Base-by-base conservation (phyloP, 2,888 invertebrate species). In the Schizaphis graminum region DNA sequence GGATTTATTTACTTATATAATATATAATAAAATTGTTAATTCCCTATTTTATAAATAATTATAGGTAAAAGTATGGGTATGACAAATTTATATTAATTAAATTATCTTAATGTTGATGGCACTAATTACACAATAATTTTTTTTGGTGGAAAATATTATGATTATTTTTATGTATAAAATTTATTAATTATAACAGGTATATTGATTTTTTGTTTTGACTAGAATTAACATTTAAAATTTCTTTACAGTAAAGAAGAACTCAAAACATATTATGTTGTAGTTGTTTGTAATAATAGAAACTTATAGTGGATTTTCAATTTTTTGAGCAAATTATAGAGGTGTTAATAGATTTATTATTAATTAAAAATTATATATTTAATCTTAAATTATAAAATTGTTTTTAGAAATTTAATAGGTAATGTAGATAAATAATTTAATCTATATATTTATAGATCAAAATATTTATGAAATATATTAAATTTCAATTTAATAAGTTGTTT, bases 311-410 rank as follows among this genome's bases (percentile, higher is more conserved):
- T 44, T 35, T n/a, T 86, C 7, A 86, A 91, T 28, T 35, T 67
- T 92, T 92, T 87, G 92, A 87, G 86, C 92, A 87, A 49, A 49
- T 92, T 49, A 35, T 21, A 35, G 49, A 87, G 87, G 87, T 67
- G 61, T 92, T 67, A 41, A 44, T 91, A 61, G 61, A 87, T 92
- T 49, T 92, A 35, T 47, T 26, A 49, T 67, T 7, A 67, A 67
- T 67, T 67, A 35, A 77, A 21, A 77, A 77, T 77, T 21, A 77
- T 77, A 35, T 35, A 21, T 21, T 77, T 21, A 61, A 8, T 67
- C 49, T 87, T 86, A 35, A 86, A 92, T 47, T n/a, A 91, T 56
- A 47, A 47, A 87, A 92, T 86, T 28, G 49, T 92, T 61, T 26
- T 4, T 87, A 53, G 44, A 84, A 84, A 56, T 91, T 1, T 53